phyloP scores from a whole-genome alignment of 2,797 vertebrate species.

The Chromobotia macracanthus region DNA sequence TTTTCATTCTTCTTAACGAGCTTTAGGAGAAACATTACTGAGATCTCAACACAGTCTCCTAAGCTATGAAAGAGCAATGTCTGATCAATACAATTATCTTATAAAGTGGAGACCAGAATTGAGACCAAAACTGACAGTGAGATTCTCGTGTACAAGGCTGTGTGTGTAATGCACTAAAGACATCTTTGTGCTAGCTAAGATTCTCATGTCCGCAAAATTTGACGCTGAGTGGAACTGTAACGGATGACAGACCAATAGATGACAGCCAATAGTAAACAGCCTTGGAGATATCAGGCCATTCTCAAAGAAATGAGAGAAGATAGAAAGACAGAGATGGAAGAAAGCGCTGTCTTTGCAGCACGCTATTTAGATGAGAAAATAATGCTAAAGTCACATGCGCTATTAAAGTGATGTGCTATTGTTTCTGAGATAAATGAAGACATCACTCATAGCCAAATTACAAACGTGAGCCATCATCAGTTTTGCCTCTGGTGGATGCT shows the following conservation, averaged over 20 bases:
- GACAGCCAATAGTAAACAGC: slow-evolving; percentile 22
- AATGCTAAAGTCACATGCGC: slow-evolving; percentile 37
- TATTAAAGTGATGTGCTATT: slow-evolving; percentile 65
- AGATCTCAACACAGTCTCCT: not conserved
- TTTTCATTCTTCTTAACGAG: not conserved
- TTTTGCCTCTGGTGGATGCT: slow-evolving; percentile 62
- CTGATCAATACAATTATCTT: not conserved
- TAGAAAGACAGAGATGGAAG: not conserved
- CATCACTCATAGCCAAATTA: slow-evolving; percentile 70
- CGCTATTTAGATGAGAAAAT: slow-evolving; percentile 40
- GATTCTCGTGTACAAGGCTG: slow-evolving; percentile 26
- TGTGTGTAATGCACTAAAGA: slow-evolving; percentile 31
- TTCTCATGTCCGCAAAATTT: slow-evolving; percentile 32
- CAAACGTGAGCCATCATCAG: slow-evolving; percentile 58
- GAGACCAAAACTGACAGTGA: not conserved
- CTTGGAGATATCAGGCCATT: slow-evolving; percentile 19
- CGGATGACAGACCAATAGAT: slow-evolving; percentile 27
- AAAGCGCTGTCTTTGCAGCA: not conserved
- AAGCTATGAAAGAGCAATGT: not conserved
- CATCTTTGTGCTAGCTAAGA: slow-evolving; percentile 21
- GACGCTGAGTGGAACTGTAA: slow-evolving; percentile 29
- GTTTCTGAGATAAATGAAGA: slow-evolving; percentile 68
- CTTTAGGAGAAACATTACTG: not conserved
- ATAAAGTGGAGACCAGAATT: not conserved
- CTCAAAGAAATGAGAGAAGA: slow-evolving; percentile 10